Evolutionary conservation across 2,888 invertebrate genomes (phyloP).

Genomic region (Bombyx huttoni): DNA sequence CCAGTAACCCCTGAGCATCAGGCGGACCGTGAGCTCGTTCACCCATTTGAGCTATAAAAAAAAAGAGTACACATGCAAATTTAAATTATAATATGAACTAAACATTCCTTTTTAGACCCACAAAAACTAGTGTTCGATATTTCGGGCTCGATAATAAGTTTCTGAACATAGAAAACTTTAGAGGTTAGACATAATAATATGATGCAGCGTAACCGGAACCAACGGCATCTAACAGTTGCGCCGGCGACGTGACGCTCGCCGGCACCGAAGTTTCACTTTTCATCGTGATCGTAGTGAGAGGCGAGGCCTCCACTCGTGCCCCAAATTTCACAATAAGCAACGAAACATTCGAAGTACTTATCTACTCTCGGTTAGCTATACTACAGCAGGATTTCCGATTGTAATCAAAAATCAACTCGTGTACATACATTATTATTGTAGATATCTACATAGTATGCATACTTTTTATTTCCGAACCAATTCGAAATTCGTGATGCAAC

Average conservation of each 20-base stretch:
- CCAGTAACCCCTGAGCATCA: too few relatives aligned
- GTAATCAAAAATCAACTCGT: not conserved
- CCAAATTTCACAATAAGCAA: constrained; percentile 62
- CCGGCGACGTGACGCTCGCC: constrained; percentile 50
- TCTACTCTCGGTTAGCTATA: constrained; percentile 19
- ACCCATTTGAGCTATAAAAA: too few relatives aligned
- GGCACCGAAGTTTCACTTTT: constrained; percentile 66
- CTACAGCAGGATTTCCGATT: not conserved
- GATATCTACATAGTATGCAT: too few relatives aligned
- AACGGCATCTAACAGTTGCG: constrained; percentile 44
- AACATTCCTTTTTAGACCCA: not conserved
- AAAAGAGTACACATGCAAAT: too few relatives aligned
- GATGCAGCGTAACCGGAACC: constrained; percentile 55
- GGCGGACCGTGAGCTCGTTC: too few relatives aligned
- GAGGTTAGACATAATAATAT: constrained; percentile 23
- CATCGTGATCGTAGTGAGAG: constrained; percentile 65
- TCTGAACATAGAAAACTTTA: not conserved
- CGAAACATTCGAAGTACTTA: constrained; percentile 34
- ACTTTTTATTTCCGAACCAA: too few relatives aligned
- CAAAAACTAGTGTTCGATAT: constrained; percentile 11
- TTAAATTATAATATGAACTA: too few relatives aligned
- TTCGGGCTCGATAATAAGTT: not conserved
- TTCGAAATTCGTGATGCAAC: too few relatives aligned
- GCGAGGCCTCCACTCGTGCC: constrained; percentile 54
- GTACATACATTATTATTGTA: too few relatives aligned